Evolutionary conservation across 1,140 invertebrate species (phyloP), one percentile per base, ranked within the genome.

Genomic region (Lutraria rhynchaena): DNA sequence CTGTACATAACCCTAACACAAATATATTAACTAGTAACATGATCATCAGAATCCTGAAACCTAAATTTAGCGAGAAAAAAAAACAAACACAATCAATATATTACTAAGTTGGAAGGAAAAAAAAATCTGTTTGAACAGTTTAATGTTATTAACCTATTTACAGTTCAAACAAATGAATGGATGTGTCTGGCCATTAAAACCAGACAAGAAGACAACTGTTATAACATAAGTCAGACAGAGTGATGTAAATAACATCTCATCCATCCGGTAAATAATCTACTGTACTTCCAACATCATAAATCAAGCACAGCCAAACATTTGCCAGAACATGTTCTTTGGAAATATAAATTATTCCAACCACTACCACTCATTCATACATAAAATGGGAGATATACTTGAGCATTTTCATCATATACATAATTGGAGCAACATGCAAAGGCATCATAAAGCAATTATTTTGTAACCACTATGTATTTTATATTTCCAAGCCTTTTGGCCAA

Each of bases 161-260:
- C 17, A 63, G 60, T 37, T 29, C n/a, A 22, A n/a, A 55, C 27
- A 55, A 5, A 55, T 22, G 19, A 22, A n/a, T n/a, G 57, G 7
- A 58, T 31, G 57, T 58, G 57, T 24, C 22, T 1, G 5, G 17
- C 58, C 17, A 46, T 27, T 44, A 37, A 17, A 13, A 4, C 41
- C 63, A 22, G 44, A 9, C 63, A 46, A 2, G 4, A 67, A 49
- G 27, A 67, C 41, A 67, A 67, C 63, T 67, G 63, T 67, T 51
- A 67, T 15, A 55, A 67, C 63, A 67, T 49, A 46, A 27, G 44
- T 9, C 17, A 46, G 61, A n/a, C 41, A 41, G 35, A 35, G 35
- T 41, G n/a, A n/a, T n/a, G n/a, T n/a, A n/a, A n/a, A n/a, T n/a
- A n/a, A n/a, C n/a, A n/a, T n/a, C n/a, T n/a, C n/a, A n/a, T n/a